Percentiles rank a stretch among this genome's conserved stretches.
These are phyloP conservation scores for Sarcoramphus papa DNA, from an alignment of 2,797 vertebrate species.

Conservation along the genomic window DNA sequence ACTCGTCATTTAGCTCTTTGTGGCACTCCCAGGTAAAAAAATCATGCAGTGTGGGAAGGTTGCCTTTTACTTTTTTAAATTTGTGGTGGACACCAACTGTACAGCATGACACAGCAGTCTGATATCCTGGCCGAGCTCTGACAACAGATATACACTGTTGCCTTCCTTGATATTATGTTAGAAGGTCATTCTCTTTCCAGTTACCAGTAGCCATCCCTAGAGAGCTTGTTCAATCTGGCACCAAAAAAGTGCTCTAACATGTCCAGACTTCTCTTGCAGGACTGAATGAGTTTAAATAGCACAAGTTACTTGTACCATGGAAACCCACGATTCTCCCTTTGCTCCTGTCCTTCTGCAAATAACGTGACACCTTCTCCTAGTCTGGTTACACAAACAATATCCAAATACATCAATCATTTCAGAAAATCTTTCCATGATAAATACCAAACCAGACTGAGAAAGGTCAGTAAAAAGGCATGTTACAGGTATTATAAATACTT, in stretches of 20 bases:
- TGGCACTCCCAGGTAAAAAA: not conserved
- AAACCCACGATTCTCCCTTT: not conserved
- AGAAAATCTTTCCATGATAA: slow-evolving; percentile 17
- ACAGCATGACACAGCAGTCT: not conserved
- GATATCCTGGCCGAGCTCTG: not conserved
- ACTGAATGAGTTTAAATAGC: not conserved
- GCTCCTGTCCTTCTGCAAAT: not conserved
- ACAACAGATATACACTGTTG: not conserved
- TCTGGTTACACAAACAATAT: not conserved
- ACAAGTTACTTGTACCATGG: not conserved
- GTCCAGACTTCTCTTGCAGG: not conserved
- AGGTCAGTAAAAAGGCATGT: slow-evolving; percentile 31
- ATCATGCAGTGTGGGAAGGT: not conserved
- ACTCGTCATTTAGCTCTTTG: not conserved
- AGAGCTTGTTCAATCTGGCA: not conserved
- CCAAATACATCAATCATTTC: slow-evolving; percentile 32
- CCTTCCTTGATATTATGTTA: not conserved
- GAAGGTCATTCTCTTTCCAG: not conserved
- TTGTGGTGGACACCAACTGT: not conserved
- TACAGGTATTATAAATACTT: not conserved
- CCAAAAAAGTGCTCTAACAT: not conserved
- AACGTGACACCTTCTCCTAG: not conserved
- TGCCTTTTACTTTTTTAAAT: not conserved
- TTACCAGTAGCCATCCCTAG: not conserved
- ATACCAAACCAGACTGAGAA: slow-evolving; percentile 32